Percentiles rank a stretch among this genome's conserved stretches.
These are phyloP conservation scores for Drosophila yooni DNA, from an alignment of 2,888 invertebrate genomes.

Conservation along the genomic window DNA sequence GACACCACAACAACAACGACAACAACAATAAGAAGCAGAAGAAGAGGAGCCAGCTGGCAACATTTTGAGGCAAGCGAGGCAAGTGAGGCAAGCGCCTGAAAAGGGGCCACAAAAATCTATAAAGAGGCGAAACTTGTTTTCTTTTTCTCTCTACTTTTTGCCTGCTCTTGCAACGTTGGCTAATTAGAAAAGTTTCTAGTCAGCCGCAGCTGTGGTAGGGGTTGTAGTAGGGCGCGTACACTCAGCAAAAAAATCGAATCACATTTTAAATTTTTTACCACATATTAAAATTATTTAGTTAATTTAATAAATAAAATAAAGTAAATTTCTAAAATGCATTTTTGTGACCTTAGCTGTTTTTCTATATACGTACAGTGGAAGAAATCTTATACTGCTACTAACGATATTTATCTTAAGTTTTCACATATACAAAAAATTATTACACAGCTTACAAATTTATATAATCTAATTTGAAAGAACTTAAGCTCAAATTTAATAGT, in stretches of 20 bases:
- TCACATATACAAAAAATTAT: background rate
- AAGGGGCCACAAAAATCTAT: conserved; percentile 71
- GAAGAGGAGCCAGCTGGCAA: conserved; percentile 50
- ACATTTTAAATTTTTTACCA: too few species aligned
- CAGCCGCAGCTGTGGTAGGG: background rate
- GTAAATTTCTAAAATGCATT: too few species aligned
- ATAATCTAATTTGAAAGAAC: background rate
- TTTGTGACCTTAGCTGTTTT: too few species aligned
- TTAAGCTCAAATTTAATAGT: background rate
- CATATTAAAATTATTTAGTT: background rate
- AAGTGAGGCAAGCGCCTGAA: conserved; percentile 23
- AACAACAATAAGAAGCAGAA: conserved; percentile 21
- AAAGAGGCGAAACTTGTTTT: conserved; percentile 69
- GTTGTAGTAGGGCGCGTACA: background rate
- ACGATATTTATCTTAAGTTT: too few species aligned
- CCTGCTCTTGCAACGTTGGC: conserved; percentile 52
- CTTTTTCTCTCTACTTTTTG: conserved; percentile 19
- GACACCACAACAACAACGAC: conserved; percentile 61
- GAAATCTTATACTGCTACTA: too few species aligned
- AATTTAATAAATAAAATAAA: background rate
- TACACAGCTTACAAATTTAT: background rate
- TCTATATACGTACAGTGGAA: too few species aligned
- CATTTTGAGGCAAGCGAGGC: conserved; percentile 13
- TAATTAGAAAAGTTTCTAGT: conserved; percentile 82
- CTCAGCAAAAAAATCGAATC: background rate